Evolutionary conservation across 1,140 invertebrate species (phyloP).

Genomic region (Cryptotermes secundus): DNA sequence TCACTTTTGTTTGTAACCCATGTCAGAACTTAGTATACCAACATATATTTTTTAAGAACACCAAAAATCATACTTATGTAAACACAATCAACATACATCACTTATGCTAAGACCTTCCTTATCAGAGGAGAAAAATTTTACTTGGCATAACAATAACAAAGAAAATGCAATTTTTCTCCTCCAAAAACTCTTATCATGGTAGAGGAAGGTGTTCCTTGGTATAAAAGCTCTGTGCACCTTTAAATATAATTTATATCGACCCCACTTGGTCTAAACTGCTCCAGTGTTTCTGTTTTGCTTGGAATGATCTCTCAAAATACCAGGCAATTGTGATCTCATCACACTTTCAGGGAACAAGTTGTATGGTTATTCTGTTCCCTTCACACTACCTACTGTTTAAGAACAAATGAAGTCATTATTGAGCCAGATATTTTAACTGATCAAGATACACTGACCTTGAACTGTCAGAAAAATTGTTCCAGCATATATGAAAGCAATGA

Average conservation of each 20-base stretch:
- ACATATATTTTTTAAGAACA: background rate
- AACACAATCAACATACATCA: background rate
- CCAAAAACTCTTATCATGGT: background rate
- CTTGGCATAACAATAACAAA: background rate
- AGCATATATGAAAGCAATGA: background rate
- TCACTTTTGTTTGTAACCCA: background rate
- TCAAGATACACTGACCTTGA: no score
- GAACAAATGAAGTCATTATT: background rate
- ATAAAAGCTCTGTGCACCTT: constrained; percentile 12
- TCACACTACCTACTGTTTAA: no score
- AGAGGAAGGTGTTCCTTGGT: background rate
- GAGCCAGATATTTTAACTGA: background rate
- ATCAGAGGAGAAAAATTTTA: constrained; percentile 2
- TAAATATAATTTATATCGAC: background rate
- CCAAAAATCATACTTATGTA: constrained; percentile 5
- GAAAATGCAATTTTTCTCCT: background rate
- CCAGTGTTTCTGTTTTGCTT: background rate
- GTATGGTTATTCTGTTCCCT: no score
- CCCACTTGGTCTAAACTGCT: background rate
- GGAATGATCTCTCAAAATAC: background rate
- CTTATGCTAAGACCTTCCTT: background rate
- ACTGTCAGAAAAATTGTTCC: background rate
- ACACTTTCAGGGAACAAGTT: background rate
- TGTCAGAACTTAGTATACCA: background rate
- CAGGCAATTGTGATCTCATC: background rate